Evolutionary conservation across 2,797 vertebrate genomes (phyloP).

Genomic region (Scolopax rusticola): DNA sequence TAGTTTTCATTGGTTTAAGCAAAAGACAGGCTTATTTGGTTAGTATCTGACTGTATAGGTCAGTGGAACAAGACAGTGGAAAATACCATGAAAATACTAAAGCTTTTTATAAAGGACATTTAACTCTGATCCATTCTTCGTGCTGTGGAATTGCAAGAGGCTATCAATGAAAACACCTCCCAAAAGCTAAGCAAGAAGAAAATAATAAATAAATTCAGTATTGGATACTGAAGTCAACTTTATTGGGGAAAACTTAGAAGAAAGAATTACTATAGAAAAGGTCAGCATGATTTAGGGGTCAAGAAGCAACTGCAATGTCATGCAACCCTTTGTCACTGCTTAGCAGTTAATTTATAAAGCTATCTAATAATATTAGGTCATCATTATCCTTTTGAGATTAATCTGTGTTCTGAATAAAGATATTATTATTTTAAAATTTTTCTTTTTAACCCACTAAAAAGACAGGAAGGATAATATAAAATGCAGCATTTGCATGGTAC

Average conservation of each 20-base stretch:
- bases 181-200: neutral
- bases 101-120: neutral
- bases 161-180: neutral
- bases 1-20: neutral
- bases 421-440: neutral
- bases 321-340: neutral
- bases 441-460: neutral
- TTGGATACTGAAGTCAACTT: neutral
- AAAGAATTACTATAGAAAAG: neutral
- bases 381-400: neutral
- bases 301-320: neutral
- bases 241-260: neutral
- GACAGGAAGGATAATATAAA: neutral
- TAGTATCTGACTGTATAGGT: neutral
- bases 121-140: neutral
- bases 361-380: neutral
- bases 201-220: neutral
- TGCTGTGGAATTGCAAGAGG: neutral
- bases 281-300: neutral
- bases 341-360: neutral
- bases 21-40: neutral
- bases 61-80: neutral
- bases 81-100: neutral
- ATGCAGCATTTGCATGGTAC: neutral
- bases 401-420: neutral